phyloP scores from a whole-genome alignment of 2,113 vertebrate species.

The Prolemur simus region DNA sequence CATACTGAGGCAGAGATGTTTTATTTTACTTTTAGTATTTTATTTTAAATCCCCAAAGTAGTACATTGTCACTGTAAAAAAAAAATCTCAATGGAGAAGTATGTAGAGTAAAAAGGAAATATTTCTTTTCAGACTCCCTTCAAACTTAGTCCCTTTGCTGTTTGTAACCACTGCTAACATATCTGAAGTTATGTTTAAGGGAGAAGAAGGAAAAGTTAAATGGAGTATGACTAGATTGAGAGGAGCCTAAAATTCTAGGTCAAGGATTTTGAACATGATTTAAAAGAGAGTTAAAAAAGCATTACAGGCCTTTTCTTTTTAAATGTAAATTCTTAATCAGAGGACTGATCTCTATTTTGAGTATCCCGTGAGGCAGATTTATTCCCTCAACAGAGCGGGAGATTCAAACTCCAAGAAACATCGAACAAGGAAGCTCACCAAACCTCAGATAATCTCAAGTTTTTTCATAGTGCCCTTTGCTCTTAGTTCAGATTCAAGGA shows the following conservation, averaged over 20 bases:
- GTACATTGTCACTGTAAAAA: not conserved
- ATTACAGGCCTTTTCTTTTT: not conserved
- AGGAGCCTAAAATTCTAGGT: not conserved
- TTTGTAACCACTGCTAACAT: not conserved
- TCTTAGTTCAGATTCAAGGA: conserved; percentile 13
- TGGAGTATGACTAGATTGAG: not conserved
- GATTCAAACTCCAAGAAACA: not conserved
- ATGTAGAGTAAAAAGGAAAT: not conserved
- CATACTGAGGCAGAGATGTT: not conserved
- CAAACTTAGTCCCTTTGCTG: not conserved
- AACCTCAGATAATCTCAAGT: not conserved
- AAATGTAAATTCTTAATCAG: conserved; percentile 1
- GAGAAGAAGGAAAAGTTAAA: not conserved
- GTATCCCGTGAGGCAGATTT: conserved; percentile 1
- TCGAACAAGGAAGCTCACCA: not conserved
- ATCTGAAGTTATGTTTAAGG: not conserved
- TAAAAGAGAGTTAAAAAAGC: conserved; percentile 1
- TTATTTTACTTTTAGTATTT: not conserved
- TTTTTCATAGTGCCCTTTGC: not conserved
- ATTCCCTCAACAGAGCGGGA: not conserved
- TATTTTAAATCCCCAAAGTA: not conserved
- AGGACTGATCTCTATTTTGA: not conserved
- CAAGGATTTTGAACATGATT: not conserved
- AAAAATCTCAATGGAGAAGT: not conserved
- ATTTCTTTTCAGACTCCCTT: not conserved